Evolutionary conservation across 2,888 invertebrate genomes (phyloP), one percentile per base, ranked within the genome.

Genomic region (Leucozona laternaria): DNA sequence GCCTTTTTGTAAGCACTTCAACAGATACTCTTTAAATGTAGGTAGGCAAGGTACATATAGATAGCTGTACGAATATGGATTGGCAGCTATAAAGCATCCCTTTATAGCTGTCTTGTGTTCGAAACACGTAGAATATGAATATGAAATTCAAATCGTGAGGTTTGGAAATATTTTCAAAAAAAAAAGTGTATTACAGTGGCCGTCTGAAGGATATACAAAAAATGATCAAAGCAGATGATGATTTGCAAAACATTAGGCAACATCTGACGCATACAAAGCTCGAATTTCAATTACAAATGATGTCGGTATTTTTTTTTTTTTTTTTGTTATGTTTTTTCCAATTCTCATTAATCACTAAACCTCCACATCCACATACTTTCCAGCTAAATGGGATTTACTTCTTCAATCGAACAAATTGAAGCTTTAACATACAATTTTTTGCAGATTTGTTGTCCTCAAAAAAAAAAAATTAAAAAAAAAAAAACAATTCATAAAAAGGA

Each of bases 101-200:
- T 48, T 40, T 50, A 13, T 40, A 50, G 31, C 1, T 2, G 4
- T 20, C 10, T 31, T 22, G 43, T 2, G 17, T 34, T 45, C 45
- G 28, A 34, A 64, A 53, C 77, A 77, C 55, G 70, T 71, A 57
- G 57, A 75, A 62, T 53, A 55, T 40, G 55, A 78, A 66, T 66
- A 72, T 66, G 72, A 58, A 78, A 78, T 82, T 72, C 37, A 66
- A 72, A 53, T 68, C 66, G 31, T 72, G 71, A 66, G 7, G 50
- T 34, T 31, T 40, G 31, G 31, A 4, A 57, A 64, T 55, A n/a
- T 25, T 76, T 70, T 64, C 31, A 68, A 68, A 68, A 68, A 68
- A 68, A 22, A 37, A 34, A 68, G n/a, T 17, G 17, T 45, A 25
- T 25, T 25, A 4, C 37, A 3, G 2, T 4, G 4, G 13, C 13